phyloP scores from a whole-genome alignment of 2,113 vertebrate genomes.

The Phalacrocorax pelagicus region DNA sequence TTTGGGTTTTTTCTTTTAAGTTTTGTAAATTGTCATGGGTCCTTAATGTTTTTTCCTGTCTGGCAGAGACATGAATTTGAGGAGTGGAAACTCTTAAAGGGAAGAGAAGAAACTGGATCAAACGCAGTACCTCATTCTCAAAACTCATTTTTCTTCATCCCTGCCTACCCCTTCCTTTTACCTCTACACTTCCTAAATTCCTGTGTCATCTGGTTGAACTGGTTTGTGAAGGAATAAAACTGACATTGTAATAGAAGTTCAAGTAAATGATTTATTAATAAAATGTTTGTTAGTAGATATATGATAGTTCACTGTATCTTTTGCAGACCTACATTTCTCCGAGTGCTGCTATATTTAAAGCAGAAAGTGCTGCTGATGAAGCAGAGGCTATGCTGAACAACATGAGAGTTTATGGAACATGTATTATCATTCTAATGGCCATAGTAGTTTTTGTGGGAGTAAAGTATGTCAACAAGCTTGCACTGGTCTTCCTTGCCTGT shows the following conservation, averaged over 20 bases:
- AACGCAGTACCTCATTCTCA: not conserved
- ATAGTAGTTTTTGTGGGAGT: conserved; percentile 94
- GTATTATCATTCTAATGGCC: conserved; percentile 87
- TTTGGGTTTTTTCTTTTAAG: not conserved
- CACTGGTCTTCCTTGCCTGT: conserved; percentile 92
- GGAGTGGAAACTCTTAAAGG: not conserved
- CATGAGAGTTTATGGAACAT: conserved; percentile 93
- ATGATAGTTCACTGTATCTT: not conserved
- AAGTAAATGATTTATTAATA: not conserved
- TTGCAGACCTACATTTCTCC: conserved; percentile 92
- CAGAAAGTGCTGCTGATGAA: conserved; percentile 66
- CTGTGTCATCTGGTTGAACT: not conserved
- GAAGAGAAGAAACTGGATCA: not conserved
- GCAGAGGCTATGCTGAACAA: conserved; percentile 84
- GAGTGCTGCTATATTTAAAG: conserved; percentile 86
- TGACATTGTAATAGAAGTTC: not conserved
- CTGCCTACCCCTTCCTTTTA: not conserved
- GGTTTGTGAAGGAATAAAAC: not conserved
- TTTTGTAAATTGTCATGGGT: not conserved
- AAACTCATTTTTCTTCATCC: not conserved
- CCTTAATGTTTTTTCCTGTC: not conserved
- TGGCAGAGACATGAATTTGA: not conserved
- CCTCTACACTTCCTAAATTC: not conserved
- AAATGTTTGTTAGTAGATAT: not conserved
- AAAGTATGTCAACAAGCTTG: conserved; percentile 96